Base-by-base conservation (phyloP, 1,140 invertebrate genomes). In the Brachionus calyciflorus region DNA sequence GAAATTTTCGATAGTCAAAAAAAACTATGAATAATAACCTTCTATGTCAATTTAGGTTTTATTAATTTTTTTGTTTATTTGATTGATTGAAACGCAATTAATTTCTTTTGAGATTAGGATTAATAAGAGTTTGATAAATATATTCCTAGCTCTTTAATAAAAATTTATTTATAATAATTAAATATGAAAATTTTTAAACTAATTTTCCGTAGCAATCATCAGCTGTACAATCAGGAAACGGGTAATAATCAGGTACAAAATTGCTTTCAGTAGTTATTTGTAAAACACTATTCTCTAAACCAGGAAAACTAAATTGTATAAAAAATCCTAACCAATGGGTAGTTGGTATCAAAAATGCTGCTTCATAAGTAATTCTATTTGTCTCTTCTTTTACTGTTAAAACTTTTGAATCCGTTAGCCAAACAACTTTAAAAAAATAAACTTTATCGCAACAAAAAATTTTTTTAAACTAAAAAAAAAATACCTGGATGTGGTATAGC, bases 181-280 rank as follows among this genome's bases (percentile, higher is more conserved):
- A 21, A 26, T 44, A 6, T 10, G 28, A 49, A 17, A n/a, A 17
- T 17, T 46, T 5, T 78, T 78, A 82, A 28, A 83, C 81, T 7
- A 83, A 78, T 19, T 77, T 79, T 7, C 81, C 82, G 6, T 40
- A 75, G 76, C 82, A 83, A 12, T 48, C 37, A 6, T 70, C 46
- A 6, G 79, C 82, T 41, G 75, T 76, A 70, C 82, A 83, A 24
- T 82, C 81, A 14, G 80, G 79, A 70, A 80, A 81, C 1, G 82
- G 80, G 73, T 81, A 82, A 41, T 78, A 79, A 55, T 82, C 79
- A 30, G 82, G 82, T 12, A 82, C 80, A 41, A 83, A 80, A 57
- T 80, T 68, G 2, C 78, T 78, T 75, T 83, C 81, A 2, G 82
- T 81, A 19, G 82, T 83, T 48, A 82, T 79, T 69, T 81, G 79